A percentile compares a stretch with the other conserved stretches of the same genome.
These are phyloP conservation scores for Phoxinus dragarum DNA, from an alignment of 2,797 vertebrate genomes.

Conservation along the genomic window DNA sequence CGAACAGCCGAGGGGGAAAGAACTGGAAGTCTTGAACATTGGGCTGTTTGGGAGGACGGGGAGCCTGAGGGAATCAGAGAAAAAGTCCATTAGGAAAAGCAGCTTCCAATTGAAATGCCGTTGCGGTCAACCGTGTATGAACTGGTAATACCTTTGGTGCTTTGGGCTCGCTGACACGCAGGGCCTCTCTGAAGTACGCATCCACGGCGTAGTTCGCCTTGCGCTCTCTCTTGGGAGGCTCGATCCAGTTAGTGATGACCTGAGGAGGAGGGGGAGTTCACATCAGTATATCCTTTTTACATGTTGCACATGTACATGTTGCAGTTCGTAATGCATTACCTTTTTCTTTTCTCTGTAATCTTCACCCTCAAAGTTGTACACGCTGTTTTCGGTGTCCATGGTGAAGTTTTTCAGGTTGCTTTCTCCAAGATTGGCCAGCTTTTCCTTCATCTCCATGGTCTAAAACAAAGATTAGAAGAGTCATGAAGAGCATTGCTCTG, in stretches of 20 bases:
- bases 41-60: conserved; percentile 97
- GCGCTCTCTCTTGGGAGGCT: conserved; percentile 96
- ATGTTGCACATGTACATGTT: background rate
- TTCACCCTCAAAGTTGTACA: conserved; percentile 99
- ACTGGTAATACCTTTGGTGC: conserved; percentile 88
- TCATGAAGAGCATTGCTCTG: background rate
- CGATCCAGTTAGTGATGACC: conserved; percentile 99
- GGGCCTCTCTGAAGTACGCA: conserved; percentile 97
- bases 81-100: background rate
- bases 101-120: background rate
- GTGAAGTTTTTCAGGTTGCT: conserved; percentile 96
- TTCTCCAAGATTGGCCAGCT: conserved; percentile 92
- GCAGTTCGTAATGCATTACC: conserved; percentile 72
- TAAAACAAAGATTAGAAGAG: conserved; percentile 61
- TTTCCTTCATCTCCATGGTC: conserved; percentile 98
- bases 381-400: conserved; percentile 95
- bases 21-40: conserved; percentile 99
- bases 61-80: conserved; percentile 80
- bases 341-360: conserved; percentile 99
- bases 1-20: conserved; percentile 97
- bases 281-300: background rate
- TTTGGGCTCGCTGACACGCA: conserved; percentile 98
- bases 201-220: conserved; percentile 99
- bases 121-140: background rate
- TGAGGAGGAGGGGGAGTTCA: conserved; percentile 61